Evolutionary conservation across 2,113 vertebrate genomes (phyloP).

Genomic region (Octodon degus): DNA sequence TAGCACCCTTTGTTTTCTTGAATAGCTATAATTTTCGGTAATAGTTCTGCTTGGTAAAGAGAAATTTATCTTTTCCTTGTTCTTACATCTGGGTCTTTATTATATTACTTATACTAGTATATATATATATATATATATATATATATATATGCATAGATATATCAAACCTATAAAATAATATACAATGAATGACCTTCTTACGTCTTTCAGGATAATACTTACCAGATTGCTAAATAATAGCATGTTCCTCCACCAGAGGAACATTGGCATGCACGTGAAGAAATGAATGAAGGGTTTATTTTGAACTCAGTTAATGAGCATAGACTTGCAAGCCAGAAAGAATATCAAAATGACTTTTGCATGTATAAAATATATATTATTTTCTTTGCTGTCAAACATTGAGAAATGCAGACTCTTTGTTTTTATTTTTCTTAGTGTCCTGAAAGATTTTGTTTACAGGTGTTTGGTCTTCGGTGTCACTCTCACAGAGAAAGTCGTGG

Average conservation of each 20-base stretch:
- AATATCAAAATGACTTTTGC: accelerated
- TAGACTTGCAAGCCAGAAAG: background rate
- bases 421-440: background rate
- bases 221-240: background rate
- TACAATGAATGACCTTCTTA: background rate
- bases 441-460: background rate
- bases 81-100: background rate
- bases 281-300: background rate
- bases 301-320: background rate
- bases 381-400: background rate
- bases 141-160: background rate
- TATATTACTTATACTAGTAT: background rate
- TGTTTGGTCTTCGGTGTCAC: background rate
- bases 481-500: background rate
- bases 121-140: background rate
- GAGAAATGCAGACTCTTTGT: background rate
- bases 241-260: background rate
- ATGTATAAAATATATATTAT: background rate
- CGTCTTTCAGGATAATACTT: background rate
- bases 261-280: background rate
- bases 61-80: background rate
- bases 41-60: background rate
- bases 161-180: background rate
- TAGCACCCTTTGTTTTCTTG: background rate
- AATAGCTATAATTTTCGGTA: background rate